Conservation (phyloP, 1,140 invertebrate species). For the Chelonus insularis region DNA sequence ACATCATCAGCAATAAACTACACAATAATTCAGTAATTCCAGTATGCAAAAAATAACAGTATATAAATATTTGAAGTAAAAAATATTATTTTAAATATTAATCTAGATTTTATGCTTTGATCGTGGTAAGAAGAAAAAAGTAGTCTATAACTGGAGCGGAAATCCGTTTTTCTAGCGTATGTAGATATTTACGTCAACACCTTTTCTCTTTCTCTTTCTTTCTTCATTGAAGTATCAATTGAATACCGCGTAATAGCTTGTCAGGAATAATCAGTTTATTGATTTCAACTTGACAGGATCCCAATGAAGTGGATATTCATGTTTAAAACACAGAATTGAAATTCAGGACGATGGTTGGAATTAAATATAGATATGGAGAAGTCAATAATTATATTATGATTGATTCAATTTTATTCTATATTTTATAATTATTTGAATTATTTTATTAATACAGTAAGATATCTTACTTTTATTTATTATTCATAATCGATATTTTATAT, state of each 20-base stretch:
- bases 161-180: constrained; percentile 40
- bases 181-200: not conserved
- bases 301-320: constrained; percentile 6
- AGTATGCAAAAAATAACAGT: too few species aligned
- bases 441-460: not conserved
- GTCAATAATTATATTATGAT: not conserved
- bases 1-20: not conserved
- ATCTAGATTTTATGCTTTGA: not conserved
- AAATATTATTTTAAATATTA: not conserved
- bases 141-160: too few species aligned
- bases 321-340: constrained; percentile 6
- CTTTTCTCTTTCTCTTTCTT: not conserved
- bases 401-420: not conserved
- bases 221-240: constrained; percentile 44
- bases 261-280: constrained; percentile 51
- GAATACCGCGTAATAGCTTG: constrained; percentile 49
- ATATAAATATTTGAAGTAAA: not conserved
- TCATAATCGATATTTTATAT: too few species aligned
- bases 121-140: too few species aligned
- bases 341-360: not conserved
- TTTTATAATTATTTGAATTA: not conserved
- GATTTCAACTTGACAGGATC: constrained; percentile 43
- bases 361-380: not conserved
- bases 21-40: too few species aligned
- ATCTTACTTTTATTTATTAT: not conserved